Evolutionary conservation across 1,140 invertebrate species (phyloP).

Genomic region (Octopus bimaculoides): DNA sequence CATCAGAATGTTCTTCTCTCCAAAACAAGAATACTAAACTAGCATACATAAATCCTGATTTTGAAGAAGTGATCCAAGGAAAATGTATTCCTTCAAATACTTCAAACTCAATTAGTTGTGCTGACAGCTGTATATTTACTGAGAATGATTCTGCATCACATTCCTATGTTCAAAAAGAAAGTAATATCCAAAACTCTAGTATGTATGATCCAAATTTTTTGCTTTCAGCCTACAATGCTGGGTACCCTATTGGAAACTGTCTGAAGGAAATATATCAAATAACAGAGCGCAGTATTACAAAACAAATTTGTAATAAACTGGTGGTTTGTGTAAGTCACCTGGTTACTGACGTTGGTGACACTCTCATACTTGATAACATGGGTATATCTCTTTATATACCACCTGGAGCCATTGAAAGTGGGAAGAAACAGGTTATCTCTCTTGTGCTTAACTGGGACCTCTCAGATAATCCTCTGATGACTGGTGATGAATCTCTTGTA

Average conservation of each 20-base stretch:
- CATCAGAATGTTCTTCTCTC: no score
- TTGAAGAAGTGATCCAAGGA: no score
- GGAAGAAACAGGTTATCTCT: constrained; percentile 26
- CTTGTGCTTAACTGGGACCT: constrained; percentile 42
- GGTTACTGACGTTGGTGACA: constrained; percentile 29
- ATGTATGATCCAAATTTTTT: background rate
- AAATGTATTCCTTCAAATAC: no score
- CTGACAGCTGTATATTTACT: no score
- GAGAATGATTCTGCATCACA: no score
- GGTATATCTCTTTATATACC: constrained; percentile 38
- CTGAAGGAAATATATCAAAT: constrained; percentile 22
- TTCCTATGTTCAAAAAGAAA: no score
- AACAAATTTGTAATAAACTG: constrained; percentile 28
- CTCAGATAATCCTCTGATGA: constrained; percentile 36
- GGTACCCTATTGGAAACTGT: background rate
- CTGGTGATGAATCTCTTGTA: constrained; percentile 30
- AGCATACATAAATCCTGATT: no score
- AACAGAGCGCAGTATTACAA: constrained; percentile 24
- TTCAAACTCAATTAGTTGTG: no score
- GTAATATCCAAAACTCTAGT: no score
- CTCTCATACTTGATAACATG: constrained; percentile 36
- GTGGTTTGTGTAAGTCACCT: constrained; percentile 29
- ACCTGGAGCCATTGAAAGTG: constrained; percentile 26
- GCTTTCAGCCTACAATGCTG: background rate
- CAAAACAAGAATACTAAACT: no score